Percentiles rank a stretch among this genome's conserved stretches.
Conservation (phyloP, 1,140 invertebrate species). For the Saccostrea cuccullata region DNA sequence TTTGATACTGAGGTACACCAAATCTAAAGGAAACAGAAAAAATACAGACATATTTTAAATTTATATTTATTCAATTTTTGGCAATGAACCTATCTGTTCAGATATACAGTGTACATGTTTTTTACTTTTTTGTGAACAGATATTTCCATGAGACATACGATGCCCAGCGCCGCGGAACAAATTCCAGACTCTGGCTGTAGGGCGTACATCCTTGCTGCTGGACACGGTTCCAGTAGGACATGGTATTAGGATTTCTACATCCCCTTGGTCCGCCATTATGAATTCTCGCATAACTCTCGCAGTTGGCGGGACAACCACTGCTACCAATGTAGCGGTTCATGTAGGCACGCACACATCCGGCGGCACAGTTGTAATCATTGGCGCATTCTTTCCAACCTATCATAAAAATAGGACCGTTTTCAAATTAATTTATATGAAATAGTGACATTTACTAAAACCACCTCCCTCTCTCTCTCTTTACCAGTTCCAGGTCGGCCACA, state of each 20-base stretch:
- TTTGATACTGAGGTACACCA: no score
- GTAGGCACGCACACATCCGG: conserved; percentile 67
- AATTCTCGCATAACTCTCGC: conserved; percentile 75
- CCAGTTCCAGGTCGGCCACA: neutral
- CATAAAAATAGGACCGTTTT: neutral
- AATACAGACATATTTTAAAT: no score
- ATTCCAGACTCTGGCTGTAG: no score
- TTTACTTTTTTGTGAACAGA: no score
- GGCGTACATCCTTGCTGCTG: neutral
- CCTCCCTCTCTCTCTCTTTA: neutral
- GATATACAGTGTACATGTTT: no score
- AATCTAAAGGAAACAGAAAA: no score
- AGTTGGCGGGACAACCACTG: conserved; percentile 56
- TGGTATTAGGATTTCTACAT: conserved; percentile 58
- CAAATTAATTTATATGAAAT: neutral
- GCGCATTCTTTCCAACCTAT: conserved; percentile 69
- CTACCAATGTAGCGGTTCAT: conserved; percentile 62
- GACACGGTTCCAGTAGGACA: conserved; percentile 62
- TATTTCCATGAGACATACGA: no score
- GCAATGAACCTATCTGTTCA: no score
- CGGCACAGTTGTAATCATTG: conserved; percentile 67
- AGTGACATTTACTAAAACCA: neutral
- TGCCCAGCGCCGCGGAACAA: no score
- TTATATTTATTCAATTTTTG: no score
- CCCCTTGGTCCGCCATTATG: conserved; percentile 79